A percentile compares a stretch with the other conserved stretches of the same genome.
phyloP scores from a whole-genome alignment of 2,113 vertebrate species.

The Cyanoramphus novaezelandiae region DNA sequence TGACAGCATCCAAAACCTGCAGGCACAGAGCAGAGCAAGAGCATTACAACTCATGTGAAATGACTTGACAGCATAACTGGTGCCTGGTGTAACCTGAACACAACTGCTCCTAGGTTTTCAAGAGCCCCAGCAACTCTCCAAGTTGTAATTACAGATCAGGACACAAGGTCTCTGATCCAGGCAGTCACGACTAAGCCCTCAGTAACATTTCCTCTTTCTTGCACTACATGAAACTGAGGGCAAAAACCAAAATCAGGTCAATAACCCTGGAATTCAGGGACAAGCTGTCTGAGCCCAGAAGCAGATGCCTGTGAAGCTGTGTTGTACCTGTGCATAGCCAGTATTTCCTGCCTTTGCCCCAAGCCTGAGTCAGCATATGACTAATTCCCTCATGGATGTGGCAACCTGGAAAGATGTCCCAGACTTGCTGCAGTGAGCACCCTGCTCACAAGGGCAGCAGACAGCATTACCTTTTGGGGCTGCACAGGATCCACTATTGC shows the following conservation, averaged over 20 bases:
- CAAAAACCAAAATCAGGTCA: not conserved
- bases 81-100: not conserved
- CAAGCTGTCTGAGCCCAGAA: not conserved
- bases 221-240: not conserved
- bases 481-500: constrained; percentile 94
- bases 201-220: not conserved
- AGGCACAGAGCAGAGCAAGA: not conserved
- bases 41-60: not conserved
- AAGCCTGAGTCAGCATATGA: accelerated
- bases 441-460: not conserved
- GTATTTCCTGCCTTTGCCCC: not conserved
- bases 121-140: not conserved
- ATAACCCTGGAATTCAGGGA: not conserved
- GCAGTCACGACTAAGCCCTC: not conserved
- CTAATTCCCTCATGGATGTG: not conserved
- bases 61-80: not conserved
- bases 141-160: not conserved
- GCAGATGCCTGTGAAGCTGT: not conserved
- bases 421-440: not conserved
- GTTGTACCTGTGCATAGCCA: not conserved
- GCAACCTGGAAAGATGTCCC: not conserved
- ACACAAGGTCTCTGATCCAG: not conserved
- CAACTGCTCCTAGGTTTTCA: not conserved
- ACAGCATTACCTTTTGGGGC: constrained; percentile 84
- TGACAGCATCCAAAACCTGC: constrained; percentile 91